Conservation (phyloP, 2,113 vertebrate species). For the Procavia capensis region DNA sequence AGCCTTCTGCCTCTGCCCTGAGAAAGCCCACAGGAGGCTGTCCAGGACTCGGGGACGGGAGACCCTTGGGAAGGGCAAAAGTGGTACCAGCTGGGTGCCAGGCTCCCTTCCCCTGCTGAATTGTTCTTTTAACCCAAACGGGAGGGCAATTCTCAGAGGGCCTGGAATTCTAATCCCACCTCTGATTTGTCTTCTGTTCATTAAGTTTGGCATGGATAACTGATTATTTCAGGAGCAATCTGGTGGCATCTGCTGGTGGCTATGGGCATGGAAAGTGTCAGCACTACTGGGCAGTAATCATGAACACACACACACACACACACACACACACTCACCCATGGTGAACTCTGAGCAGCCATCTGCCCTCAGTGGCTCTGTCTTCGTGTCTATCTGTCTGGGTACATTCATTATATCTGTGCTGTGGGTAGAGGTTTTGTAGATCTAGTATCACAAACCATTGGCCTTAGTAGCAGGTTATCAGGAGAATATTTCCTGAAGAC, state of each 20-base stretch:
- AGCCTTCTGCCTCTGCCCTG: slow-evolving; percentile 72
- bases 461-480: background rate
- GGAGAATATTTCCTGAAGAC: background rate
- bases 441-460: slow-evolving; percentile 16
- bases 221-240: slow-evolving; percentile 82
- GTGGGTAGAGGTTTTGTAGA: background rate
- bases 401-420: background rate
- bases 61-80: slow-evolving; percentile 50
- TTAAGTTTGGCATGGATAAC: slow-evolving; percentile 82
- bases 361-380: background rate
- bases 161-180: slow-evolving; percentile 84
- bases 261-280: background rate
- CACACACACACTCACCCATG: background rate
- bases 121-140: slow-evolving; percentile 80
- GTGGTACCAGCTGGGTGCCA: slow-evolving; percentile 68
- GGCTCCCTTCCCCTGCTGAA: slow-evolving; percentile 51
- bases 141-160: slow-evolving; percentile 83
- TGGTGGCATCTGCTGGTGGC: slow-evolving; percentile 78
- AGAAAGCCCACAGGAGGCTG: slow-evolving; percentile 78
- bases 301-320: slow-evolving; percentile 16
- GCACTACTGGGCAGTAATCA: slow-evolving; percentile 53
- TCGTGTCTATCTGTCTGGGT: background rate
- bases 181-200: slow-evolving; percentile 77
- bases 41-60: slow-evolving; percentile 72
- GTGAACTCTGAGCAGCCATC: background rate